phyloP scores from a whole-genome alignment of 2,797 vertebrate species.

The Rhodeus uyekii region DNA sequence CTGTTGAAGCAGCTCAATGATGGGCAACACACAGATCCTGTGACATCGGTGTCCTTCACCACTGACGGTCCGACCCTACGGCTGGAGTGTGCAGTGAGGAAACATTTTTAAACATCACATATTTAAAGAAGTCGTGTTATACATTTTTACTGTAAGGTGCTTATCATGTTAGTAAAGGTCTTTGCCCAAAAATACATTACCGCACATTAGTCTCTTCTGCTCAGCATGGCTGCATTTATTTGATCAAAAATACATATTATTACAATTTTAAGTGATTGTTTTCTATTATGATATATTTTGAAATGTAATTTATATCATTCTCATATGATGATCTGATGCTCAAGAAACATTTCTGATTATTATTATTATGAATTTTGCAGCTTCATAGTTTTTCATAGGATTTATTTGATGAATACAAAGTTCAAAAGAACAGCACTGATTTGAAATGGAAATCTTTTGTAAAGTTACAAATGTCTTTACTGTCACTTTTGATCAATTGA shows the following conservation, averaged over 20 bases:
- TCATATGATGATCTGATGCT: not conserved
- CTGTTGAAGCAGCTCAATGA: constrained; percentile 81
- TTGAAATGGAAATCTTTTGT: not conserved
- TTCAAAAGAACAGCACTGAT: not conserved
- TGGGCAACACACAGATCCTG: constrained; percentile 66
- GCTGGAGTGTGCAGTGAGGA: constrained; percentile 85
- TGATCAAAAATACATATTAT: not conserved
- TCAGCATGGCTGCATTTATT: not conserved
- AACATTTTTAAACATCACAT: not conserved
- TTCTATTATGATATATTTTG: not conserved
- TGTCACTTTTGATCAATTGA: not conserved
- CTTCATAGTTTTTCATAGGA: too few relatives aligned
- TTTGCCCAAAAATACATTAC: not conserved
- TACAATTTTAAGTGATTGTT: not conserved
- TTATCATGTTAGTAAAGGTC: not conserved
- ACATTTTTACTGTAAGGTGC: not conserved
- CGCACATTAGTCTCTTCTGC: not conserved
- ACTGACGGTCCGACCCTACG: constrained; percentile 66
- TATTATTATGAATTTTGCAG: too few relatives aligned
- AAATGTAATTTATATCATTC: not conserved
- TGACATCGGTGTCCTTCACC: constrained; percentile 79
- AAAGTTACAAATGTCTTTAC: not conserved
- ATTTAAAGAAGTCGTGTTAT: not conserved
- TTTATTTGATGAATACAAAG: not conserved
- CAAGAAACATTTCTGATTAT: not conserved